Base-by-base conservation (phyloP, 2,797 vertebrate genomes). In the Aratinga solstitialis region DNA sequence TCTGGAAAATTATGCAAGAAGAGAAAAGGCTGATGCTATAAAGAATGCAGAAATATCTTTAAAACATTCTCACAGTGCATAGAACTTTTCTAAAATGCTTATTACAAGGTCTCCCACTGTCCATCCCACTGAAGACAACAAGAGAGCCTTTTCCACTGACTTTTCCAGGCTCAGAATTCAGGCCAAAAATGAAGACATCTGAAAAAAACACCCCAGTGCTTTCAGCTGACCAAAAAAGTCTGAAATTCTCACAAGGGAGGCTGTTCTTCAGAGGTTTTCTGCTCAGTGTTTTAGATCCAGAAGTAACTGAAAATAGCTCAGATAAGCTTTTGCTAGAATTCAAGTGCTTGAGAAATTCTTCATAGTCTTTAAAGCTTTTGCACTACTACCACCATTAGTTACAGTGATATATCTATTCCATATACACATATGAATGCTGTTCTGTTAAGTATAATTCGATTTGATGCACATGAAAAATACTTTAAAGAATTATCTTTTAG, bases 381-480 rank as follows among this genome's bases (percentile, higher is more conserved):
- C 24, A 56, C 32, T 82, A 91, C 76, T 76, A 84, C 21, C n/a
- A 59, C 47, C 62, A 67, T 48, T 78, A 73, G 14, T 78, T 88
- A 36, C 61, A 90, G 69, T 91, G 11, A 29, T 81, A 42, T 95
- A 93, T 90, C 50, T 90, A 34, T 74, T 91, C 38, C 47, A 17
- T 51, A 58, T 36, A 81, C 45, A 78, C 53, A 84, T 77, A 85
- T 80, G 79, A 94, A 86, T 90, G 40, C 11, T 73, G 36, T 89
- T 93, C 62, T 66, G 30, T 86, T 89, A 59, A 86, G 63, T 67
- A 78, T 69, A n/a, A 73, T 90, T 86, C 92, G 43, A 87, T 93
- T 66, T 87, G 40, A 89, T 86, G 62, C 73, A 90, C 34, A 62
- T 78, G 66, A 88, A 95, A 90, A 85, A 80, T 34, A 68, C 45